Conservation (phyloP, 2,888 invertebrate species). For the Agrilus biguttatus region DNA sequence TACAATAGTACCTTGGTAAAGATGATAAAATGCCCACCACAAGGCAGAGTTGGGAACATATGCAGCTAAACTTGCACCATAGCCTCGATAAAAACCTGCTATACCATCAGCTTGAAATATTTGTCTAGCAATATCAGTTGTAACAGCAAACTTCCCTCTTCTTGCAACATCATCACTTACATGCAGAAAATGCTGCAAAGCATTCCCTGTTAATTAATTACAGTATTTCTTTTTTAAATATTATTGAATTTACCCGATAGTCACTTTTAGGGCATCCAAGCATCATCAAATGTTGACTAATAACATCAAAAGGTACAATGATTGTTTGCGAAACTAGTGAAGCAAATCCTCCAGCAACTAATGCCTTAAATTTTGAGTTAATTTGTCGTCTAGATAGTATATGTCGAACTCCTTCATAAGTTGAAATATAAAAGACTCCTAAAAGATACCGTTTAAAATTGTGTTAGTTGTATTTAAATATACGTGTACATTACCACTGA, state of each 20-base stretch:
- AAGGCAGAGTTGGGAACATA: conserved; percentile 95
- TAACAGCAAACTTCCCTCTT: conserved; percentile 48
- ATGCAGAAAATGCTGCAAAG: conserved; percentile 56
- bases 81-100: conserved; percentile 85
- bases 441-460: conserved; percentile 25
- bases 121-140: conserved; percentile 57
- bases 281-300: conserved; percentile 95
- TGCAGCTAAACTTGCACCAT: conserved; percentile 78
- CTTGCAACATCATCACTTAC: conserved; percentile 46
- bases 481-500: conserved; percentile 25
- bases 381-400: conserved; percentile 53
- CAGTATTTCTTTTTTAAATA: conserved; percentile 18
- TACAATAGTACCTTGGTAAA: conserved; percentile 65
- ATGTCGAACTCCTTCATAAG: conserved; percentile 84
- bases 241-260: conserved; percentile 15
- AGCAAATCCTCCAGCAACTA: conserved; percentile 81
- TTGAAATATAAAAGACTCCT: conserved; percentile 83
- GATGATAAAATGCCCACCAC: conserved; percentile 93
- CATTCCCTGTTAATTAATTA: no score
- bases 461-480: background rate
- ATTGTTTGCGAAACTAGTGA: conserved; percentile 90
- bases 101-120: conserved; percentile 73
- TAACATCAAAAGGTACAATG: conserved; percentile 90
- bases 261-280: conserved; percentile 41
- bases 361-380: conserved; percentile 55